A percentile compares a stretch with the other conserved stretches of the same genome.
These are phyloP conservation scores for Fistularia commersonii DNA, from an alignment of 2,797 vertebrate species.

Conservation along the genomic window DNA sequence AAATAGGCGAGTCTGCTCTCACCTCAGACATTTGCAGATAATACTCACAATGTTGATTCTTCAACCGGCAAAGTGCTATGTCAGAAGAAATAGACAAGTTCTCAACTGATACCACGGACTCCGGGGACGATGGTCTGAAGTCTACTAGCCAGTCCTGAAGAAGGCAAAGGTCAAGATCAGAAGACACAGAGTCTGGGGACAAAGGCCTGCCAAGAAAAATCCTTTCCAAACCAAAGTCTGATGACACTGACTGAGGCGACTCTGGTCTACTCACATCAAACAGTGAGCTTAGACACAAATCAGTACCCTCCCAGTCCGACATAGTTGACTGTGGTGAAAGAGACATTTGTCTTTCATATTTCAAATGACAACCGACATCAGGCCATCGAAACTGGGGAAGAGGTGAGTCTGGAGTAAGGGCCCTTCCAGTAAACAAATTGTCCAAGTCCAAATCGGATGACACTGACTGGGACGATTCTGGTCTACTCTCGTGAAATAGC, in stretches of 20 bases:
- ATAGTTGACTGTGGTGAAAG: slow-evolving; percentile 26
- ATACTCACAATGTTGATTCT: slow-evolving; percentile 3
- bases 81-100: too few relatives aligned
- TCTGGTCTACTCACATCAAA: slow-evolving; percentile 22
- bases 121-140: slow-evolving; percentile 21
- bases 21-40: not conserved
- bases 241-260: slow-evolving; percentile 30
- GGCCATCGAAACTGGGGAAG: slow-evolving; percentile 1
- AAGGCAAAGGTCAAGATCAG: slow-evolving; percentile 8
- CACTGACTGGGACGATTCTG: slow-evolving; percentile 5
- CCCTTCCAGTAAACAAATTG: slow-evolving; percentile 4
- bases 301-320: slow-evolving; percentile 38
- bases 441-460: slow-evolving; percentile 7
- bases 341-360: not conserved
- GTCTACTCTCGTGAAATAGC: slow-evolving; percentile 17
- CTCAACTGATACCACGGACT: slow-evolving; percentile 6
- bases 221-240: slow-evolving; percentile 11
- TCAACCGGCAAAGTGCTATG: not conserved
- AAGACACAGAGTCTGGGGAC: slow-evolving; percentile 34
- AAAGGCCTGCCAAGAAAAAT: slow-evolving; percentile 12
- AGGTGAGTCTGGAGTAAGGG: slow-evolving; percentile 31
- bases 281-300: slow-evolving; percentile 23
- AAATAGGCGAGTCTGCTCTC: slow-evolving; percentile 7
- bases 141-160: slow-evolving; percentile 18
- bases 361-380: not conserved